Conservation (phyloP, 2,113 vertebrate genomes). For the Drymodes brunneopygia region DNA sequence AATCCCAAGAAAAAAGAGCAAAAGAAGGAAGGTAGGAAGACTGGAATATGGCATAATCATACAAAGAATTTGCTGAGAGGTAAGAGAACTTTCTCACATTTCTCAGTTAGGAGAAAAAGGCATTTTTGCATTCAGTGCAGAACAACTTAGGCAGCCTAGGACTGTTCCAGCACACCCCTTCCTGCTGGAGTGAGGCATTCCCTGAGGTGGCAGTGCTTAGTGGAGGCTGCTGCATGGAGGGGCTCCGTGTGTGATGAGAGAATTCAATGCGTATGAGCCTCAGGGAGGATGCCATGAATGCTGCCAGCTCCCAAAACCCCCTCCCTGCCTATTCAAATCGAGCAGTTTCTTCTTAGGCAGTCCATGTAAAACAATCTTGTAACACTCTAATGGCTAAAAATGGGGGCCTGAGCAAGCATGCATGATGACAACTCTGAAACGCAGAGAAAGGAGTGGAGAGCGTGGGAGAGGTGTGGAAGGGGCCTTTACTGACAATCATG, state of each 20-base stretch:
- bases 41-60: not conserved
- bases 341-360: not conserved
- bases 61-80: not conserved
- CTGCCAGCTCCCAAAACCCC: not conserved
- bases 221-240: not conserved
- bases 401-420: not conserved
- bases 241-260: not conserved
- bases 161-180: fast-evolving
- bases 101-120: not conserved
- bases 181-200: fast-evolving
- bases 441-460: not conserved
- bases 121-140: not conserved
- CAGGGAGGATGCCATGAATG: not conserved
- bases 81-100: not conserved
- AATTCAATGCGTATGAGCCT: not conserved
- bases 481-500: constrained; percentile 44
- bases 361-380: not conserved
- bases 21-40: not conserved
- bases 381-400: not conserved
- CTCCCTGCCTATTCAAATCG: not conserved
- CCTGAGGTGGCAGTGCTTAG: not conserved
- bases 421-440: constrained; percentile 29
- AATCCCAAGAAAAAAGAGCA: not conserved
- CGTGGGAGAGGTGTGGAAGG: not conserved
- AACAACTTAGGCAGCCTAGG: not conserved